phyloP scores from a whole-genome alignment of 2,797 vertebrate species.

The Cheracebus regulus region DNA sequence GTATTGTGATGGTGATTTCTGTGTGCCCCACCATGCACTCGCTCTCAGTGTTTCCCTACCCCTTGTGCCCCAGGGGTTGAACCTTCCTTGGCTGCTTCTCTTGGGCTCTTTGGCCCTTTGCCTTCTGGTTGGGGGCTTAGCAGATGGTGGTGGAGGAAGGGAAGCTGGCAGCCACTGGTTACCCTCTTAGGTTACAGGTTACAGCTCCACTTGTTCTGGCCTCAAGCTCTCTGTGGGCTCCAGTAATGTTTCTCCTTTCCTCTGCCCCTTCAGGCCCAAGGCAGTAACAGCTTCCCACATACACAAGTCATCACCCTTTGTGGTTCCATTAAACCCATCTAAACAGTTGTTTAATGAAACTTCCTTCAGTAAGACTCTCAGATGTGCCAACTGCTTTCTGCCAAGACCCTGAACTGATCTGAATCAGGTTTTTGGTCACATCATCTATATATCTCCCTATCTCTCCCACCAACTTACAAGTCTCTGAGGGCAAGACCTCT shows the following conservation, averaged over 20 bases:
- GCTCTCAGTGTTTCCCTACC: neutral
- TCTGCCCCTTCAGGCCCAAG: neutral
- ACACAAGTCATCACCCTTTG: neutral
- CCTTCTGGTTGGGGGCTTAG: neutral
- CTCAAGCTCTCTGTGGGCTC: neutral
- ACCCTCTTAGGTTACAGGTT: neutral
- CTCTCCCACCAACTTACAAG: neutral
- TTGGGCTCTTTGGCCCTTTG: neutral
- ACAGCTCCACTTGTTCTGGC: neutral
- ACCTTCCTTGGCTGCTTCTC: neutral
- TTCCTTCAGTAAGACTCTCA: neutral
- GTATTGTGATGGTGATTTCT: neutral
- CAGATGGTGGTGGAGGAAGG: rapidly evolving
- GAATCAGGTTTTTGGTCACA: neutral
- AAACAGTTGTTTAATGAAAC: neutral
- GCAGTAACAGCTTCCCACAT: neutral
- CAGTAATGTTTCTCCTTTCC: neutral
- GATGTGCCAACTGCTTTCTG: neutral
- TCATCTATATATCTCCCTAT: neutral
- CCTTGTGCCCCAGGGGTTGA: neutral
- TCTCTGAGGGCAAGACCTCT: neutral
- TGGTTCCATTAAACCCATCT: neutral
- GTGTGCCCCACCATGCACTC: rapidly evolving
- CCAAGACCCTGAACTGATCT: neutral
- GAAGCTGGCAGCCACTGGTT: neutral